A percentile compares a stretch with the other conserved stretches of the same genome.
Conservation (phyloP, 1,140 invertebrate genomes). For the Hypsibius dujardini region DNA sequence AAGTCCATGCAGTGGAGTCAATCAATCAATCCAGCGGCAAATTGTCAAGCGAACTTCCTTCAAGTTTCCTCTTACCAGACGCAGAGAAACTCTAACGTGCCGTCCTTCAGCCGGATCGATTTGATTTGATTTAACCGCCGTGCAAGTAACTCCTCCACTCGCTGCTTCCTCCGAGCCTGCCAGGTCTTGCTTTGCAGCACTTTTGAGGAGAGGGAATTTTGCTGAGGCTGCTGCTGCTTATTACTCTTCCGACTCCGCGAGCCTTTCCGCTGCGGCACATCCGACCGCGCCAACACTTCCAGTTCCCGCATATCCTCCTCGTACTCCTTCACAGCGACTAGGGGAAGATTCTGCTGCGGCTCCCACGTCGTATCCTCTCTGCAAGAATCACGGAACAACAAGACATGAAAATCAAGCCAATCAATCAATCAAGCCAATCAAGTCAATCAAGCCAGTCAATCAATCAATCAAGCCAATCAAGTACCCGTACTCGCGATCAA, state of each 20-base stretch:
- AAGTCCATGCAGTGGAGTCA: no score
- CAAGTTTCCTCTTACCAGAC: neutral
- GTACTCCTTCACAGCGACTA: neutral
- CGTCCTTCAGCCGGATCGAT: constrained; percentile 4
- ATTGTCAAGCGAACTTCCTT: no score
- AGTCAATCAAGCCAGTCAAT: no score
- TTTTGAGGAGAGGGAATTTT: no score
- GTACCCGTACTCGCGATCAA: no score
- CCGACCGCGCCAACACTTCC: neutral
- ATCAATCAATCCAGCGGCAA: no score
- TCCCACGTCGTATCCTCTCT: neutral
- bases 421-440: no score
- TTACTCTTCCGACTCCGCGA: no score
- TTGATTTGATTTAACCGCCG: neutral
- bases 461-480: no score
- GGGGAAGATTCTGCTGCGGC: neutral
- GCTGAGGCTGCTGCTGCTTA: no score
- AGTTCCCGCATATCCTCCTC: constrained; percentile 9
- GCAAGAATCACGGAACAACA: neutral
- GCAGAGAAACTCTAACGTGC: neutral
- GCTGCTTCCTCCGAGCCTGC: neutral
- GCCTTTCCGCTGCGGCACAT: no score
- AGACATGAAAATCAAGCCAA: no score
- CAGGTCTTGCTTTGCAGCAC: neutral
- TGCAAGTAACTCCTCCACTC: neutral